phyloP scores from a whole-genome alignment of 2,113 vertebrate genomes.

The Gallinago paraguaiae region DNA sequence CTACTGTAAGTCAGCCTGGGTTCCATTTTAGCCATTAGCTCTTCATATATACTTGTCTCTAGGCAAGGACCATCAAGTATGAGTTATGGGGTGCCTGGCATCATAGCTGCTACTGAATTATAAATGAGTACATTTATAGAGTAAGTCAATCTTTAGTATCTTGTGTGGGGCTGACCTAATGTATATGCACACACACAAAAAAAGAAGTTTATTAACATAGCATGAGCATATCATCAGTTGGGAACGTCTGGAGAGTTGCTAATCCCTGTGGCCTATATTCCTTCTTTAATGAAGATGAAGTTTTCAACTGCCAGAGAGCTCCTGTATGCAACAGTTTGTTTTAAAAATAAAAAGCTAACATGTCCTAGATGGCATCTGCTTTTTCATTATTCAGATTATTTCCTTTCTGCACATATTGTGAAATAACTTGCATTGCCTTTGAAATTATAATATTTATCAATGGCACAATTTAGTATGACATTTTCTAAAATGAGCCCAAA shows the following conservation, averaged over 20 bases:
- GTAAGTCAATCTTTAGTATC: neutral
- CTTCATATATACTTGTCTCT: neutral
- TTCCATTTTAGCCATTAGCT: neutral
- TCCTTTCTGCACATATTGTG: neutral
- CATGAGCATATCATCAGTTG: neutral
- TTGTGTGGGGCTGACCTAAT: neutral
- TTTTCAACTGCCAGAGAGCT: neutral
- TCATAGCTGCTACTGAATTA: conserved; percentile 16
- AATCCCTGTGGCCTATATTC: neutral
- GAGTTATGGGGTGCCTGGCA: neutral
- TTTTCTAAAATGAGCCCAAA: neutral
- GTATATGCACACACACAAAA: neutral
- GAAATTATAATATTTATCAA: neutral
- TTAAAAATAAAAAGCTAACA: neutral
- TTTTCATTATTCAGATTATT: neutral
- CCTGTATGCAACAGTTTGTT: neutral
- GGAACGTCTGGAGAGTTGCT: neutral
- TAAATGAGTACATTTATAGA: neutral
- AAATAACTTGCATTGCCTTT: neutral
- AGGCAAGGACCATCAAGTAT: neutral
- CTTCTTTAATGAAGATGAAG: neutral
- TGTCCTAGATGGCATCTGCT: neutral
- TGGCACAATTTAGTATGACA: neutral
- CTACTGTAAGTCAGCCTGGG: neutral
- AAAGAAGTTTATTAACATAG: neutral